phyloP scores from a whole-genome alignment of 2,888 invertebrate genomes.

The Conomelus anceps region DNA sequence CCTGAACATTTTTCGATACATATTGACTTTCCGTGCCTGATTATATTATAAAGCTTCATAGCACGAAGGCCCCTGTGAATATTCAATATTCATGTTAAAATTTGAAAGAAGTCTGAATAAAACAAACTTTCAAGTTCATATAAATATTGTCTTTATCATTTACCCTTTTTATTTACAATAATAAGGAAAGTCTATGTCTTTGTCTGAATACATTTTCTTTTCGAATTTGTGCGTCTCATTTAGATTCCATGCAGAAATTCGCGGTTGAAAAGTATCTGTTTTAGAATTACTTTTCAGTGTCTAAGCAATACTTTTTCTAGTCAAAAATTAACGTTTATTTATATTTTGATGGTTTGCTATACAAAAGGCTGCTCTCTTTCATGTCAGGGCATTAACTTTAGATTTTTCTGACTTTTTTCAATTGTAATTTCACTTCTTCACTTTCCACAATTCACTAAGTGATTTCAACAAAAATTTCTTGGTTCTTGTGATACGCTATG shows the following conservation, averaged over 20 bases:
- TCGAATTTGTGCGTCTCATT: not conserved
- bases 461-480: not conserved
- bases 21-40: too few species aligned
- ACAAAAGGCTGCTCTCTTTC: too few species aligned
- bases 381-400: too few species aligned
- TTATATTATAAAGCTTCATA: too few species aligned
- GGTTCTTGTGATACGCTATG: not conserved
- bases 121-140: not conserved
- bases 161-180: not conserved
- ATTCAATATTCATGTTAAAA: not conserved
- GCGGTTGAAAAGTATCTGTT: not conserved
- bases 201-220: not conserved
- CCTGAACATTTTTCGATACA: too few species aligned
- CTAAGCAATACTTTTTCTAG: too few species aligned
- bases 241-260: too few species aligned
- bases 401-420: too few species aligned
- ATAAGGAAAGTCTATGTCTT: not conserved
- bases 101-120: not conserved
- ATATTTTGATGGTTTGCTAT: too few species aligned
- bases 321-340: too few species aligned
- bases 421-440: not conserved
- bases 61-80: not conserved
- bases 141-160: not conserved
- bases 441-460: not conserved
- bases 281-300: not conserved